phyloP scores from a whole-genome alignment of 2,797 vertebrate species.

The Enteromius fasciolatus region DNA sequence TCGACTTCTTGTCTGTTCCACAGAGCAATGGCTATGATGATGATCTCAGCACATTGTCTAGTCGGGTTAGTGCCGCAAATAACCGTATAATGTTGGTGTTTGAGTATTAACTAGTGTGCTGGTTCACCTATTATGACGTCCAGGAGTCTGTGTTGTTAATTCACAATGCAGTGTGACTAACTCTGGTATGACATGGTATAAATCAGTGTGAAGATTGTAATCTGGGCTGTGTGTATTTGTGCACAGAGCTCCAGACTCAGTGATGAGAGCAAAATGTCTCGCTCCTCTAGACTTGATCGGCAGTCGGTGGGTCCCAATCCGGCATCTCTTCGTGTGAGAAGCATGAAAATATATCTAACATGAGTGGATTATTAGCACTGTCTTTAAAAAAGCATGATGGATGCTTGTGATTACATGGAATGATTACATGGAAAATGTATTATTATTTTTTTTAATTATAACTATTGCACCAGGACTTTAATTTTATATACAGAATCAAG shows the following conservation, averaged over 20 bases:
- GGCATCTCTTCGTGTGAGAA: background rate
- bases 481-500: background rate
- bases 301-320: slow-evolving; percentile 71
- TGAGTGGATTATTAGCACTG: background rate
- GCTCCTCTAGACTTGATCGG: slow-evolving; percentile 72
- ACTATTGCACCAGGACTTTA: background rate
- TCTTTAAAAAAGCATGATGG: slow-evolving; percentile 11
- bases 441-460: background rate
- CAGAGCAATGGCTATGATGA: slow-evolving; percentile 87
- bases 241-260: slow-evolving; percentile 68
- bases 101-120: slow-evolving; percentile 7
- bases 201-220: background rate
- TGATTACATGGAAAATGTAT: too few relatives aligned
- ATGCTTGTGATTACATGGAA: too few relatives aligned
- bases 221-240: slow-evolving; percentile 32
- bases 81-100: background rate
- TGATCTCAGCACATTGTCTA: slow-evolving; percentile 79
- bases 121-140: background rate
- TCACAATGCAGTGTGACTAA: background rate
- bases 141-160: background rate
- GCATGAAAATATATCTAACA: background rate
- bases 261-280: slow-evolving; percentile 70
- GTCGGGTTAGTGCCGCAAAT: slow-evolving; percentile 84
- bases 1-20: slow-evolving; percentile 27
- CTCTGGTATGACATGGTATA: background rate